These are phyloP conservation scores for Neostethus bicornis DNA, from an alignment of 2,797 vertebrate genomes.

Conservation along the genomic window DNA sequence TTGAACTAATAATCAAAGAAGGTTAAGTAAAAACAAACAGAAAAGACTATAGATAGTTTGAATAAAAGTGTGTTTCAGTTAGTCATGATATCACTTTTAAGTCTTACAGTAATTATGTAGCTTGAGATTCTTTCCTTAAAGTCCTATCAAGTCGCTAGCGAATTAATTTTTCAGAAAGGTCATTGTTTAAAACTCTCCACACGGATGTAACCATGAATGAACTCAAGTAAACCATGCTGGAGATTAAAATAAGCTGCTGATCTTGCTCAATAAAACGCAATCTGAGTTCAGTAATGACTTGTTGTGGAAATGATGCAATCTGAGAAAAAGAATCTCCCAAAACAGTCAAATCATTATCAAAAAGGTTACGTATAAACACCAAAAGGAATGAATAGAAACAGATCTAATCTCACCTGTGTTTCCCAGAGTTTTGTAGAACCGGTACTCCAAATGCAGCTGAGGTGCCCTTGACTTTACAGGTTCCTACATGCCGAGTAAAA, in stretches of 20 bases:
- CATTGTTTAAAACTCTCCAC: conserved; percentile 9
- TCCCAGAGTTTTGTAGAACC: conserved; percentile 98
- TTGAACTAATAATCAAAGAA: neutral
- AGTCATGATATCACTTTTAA: conserved; percentile 6
- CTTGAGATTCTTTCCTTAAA: conserved; percentile 7
- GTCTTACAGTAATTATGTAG: conserved; percentile 15
- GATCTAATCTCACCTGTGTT: conserved; percentile 85
- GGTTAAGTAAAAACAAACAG: neutral
- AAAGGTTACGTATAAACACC: conserved; percentile 16
- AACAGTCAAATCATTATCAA: conserved; percentile 47
- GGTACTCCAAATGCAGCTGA: conserved; percentile 98
- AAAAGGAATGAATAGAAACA: neutral
- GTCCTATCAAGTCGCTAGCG: conserved; percentile 11
- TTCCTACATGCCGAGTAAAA: conserved; percentile 83
- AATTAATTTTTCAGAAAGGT: conserved; percentile 31
- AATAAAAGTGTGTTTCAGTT: neutral
- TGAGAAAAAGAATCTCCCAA: conserved; percentile 38
- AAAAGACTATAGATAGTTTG: neutral
- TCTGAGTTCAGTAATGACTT: conserved; percentile 53
- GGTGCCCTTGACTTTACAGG: conserved; percentile 98
- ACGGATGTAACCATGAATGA: neutral
- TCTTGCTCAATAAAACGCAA: conserved; percentile 34
- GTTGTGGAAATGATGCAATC: conserved; percentile 72
- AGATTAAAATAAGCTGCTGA: conserved; percentile 43
- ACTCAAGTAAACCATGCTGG: conserved; percentile 12